Conservation (phyloP, 2,888 invertebrate genomes). For the Dryadula phaetusa region DNA sequence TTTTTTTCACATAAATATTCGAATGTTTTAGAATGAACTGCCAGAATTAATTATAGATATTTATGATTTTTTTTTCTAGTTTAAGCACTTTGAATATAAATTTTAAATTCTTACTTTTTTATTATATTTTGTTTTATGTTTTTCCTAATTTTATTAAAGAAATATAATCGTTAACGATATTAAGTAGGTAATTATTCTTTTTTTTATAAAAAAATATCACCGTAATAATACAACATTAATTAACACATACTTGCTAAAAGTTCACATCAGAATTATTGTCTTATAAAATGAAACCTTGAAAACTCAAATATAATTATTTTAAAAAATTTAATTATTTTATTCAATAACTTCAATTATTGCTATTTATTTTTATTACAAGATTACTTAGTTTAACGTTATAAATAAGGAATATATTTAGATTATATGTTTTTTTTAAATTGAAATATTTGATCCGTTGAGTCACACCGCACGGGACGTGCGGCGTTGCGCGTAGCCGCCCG, state of each 20-base stretch:
- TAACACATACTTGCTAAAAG: background rate
- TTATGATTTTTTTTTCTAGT: background rate
- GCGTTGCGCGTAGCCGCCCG: slow-evolving; percentile 25
- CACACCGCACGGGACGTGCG: slow-evolving; percentile 23
- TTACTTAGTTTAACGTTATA: background rate
- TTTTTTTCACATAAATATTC: slow-evolving; percentile 2
- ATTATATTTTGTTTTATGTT: no score
- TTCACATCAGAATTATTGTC: background rate
- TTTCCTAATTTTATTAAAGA: background rate
- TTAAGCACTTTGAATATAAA: background rate
- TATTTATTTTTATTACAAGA: no score
- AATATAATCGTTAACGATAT: background rate
- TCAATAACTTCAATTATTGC: background rate
- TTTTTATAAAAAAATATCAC: background rate
- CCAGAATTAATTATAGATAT: background rate
- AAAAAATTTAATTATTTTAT: background rate
- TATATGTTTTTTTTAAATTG: background rate
- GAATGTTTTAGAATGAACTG: slow-evolving; percentile 3
- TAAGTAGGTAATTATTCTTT: background rate
- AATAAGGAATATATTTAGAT: background rate
- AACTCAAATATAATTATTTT: background rate
- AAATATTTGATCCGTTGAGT: slow-evolving; percentile 14
- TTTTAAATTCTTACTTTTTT: no score
- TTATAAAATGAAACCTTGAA: slow-evolving; percentile 12
- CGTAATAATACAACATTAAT: background rate